Base-by-base conservation (phyloP, 1,140 invertebrate species). In the Rhopalosiphum maidis region DNA sequence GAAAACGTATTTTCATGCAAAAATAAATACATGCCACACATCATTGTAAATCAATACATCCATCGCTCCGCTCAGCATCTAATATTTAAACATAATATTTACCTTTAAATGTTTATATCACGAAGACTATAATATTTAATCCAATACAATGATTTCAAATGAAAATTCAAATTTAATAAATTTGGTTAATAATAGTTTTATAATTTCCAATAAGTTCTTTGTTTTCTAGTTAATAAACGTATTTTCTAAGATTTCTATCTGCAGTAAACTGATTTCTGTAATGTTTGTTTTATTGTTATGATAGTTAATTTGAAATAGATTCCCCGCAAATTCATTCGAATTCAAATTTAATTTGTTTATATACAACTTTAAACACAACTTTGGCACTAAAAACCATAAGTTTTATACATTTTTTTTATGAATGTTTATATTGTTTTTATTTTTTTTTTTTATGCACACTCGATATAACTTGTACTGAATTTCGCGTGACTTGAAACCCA, bases 401-500 rank as follows among this genome's bases (percentile, higher is more conserved):
- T 41, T 37, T 37, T 18, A 11, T 25, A 43, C 9, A 86, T 77
- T 85, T 85, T 25, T 86, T 86, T 86, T 41, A 43, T 86, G 22
- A 86, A 41, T 51, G 18, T 87, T 22, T 2, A 51, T n/a, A 46
- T 87, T 46, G 43, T 87, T 87, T 48, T 48, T 68, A n/a, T n/a
- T n/a, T 68, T 68, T 7, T 11, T 11, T 68, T 77, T 77, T 77
- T 68, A n/a, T n/a, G 60, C 30, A 77, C 60, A 77, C 30, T 77
- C n/a, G 30, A n/a, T 77, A 48, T 87, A n/a, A 30, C 43, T 30
- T 87, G 46, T 35, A 6, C n/a, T 87, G 15, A 48, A 87, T 90
- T 41, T 90, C 88, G 48, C 88, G 88, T 90, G 88, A 90, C 88
- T 90, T 35, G n/a, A n/a, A 89, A 87, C 30, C 21, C 43, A 35